Base-by-base conservation (phyloP, 2,797 vertebrate species). In the Paratrypauchen microcephalus region DNA sequence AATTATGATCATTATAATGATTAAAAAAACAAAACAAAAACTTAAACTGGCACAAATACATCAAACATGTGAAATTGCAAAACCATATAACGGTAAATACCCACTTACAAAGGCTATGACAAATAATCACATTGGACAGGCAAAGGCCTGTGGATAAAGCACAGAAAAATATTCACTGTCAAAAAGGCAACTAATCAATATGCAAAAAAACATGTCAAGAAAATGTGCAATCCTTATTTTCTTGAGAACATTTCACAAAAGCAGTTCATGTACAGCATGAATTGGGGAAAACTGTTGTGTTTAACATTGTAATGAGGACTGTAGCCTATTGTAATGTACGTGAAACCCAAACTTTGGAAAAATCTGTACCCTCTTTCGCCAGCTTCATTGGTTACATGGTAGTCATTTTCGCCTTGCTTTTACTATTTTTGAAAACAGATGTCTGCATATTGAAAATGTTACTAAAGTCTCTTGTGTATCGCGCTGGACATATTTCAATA, bases 151-250 rank as follows among this genome's bases (percentile, higher is more conserved):
- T 57, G 65, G 58, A 77, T 77, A 76, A 76, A 66, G 67, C 36
- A 71, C 39, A 68, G 32, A 26, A 77, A 58, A 81, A 73, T 72
- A 73, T 73, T 74, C 26, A 76, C 64, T 77, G 76, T 83, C 82
- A 82, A 82, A 78, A 92, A 88, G 83, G 88, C 87, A 89, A 83
- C 67, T 73, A 83, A 87, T 76, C 77, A 18, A 73, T 80, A 77
- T 36, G 70, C 68, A 77, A 73, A 73, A 91, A 91, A 87, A 85
- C 83, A 67, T 66, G 77, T 30, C 28, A 78, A 68, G 15, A 80
- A 70, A 76, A 85, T 52, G 12, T 68, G 70, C 76, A 68, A 77
- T 80, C 81, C 75, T 72, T 73, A 67, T 83, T 73, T 71, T 69
- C 70, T 74, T 71, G 81, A 72, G 57, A 65, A 76, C 75, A 65